Evolutionary conservation across 37 sponge, comb jelly and placozoan species (phyloP), one percentile per base, ranked within the genome.

Genomic region (Cladorhizidae sp.): DNA sequence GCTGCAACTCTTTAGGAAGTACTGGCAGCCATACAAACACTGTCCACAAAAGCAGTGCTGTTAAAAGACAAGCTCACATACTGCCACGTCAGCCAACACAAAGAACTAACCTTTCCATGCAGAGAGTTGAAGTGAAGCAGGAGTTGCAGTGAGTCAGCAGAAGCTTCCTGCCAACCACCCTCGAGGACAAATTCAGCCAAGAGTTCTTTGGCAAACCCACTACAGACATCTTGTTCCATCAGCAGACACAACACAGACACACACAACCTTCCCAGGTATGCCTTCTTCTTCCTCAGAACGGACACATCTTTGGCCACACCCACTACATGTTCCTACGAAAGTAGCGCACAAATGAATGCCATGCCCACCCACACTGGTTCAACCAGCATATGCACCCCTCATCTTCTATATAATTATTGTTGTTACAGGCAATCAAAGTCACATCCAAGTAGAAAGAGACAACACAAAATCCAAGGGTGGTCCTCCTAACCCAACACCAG

Each of bases 141-240:
- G 18, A 82, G 67, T 59, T 78, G 82, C 28, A 88, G 65, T 9
- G n/a, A 0, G 15, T 89, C 90, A 0, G 90, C 70, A 23, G 90
- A 67, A 64, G 76, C 83, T 11, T 35, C 63, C 0, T 68, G 63
- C 90, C 90, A 89, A 26, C 85, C 85, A 26, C 57, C 52, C n/a
- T 70, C 68, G 57, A 88, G 28, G 0, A 29, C 84, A 2, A 52
- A 1, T 57, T 28, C 26, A 0, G 78, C 72, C 3, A 77, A 29
- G 28, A 54, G 29, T 49, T 58, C 77, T 39, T 26, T 35, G 57
- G 23, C 39, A 32, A 9, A 20, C 21, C 31, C 69, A 68, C 31
- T 32, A 29, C 6, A 37, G 49, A 9, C 5, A 9, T 12, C 9
- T 2, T 26, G 22, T 14, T 82, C 71, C 59, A 87, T 3, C 29